Conservation (phyloP, 2,797 vertebrate species). For the Distichodus sexfasciatus region DNA sequence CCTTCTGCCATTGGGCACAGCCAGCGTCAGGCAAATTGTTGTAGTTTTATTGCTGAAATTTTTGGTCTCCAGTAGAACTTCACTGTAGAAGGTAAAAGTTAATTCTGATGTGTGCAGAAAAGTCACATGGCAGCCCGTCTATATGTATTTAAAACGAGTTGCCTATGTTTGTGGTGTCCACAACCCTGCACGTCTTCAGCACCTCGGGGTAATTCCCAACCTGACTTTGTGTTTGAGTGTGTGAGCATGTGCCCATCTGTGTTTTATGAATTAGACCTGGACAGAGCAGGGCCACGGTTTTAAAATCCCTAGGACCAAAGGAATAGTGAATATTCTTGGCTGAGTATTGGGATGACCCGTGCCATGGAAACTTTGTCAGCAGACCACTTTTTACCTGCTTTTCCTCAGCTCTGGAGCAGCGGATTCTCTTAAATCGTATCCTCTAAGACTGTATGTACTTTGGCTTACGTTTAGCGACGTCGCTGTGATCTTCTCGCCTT, state of each 20-base stretch:
- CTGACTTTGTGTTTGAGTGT: constrained; percentile 20
- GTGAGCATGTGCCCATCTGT: background rate
- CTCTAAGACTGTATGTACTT: constrained; percentile 8
- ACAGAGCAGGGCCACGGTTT: background rate
- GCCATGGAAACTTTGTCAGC: constrained; percentile 41
- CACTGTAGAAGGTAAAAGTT: background rate
- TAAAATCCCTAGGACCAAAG: constrained; percentile 24
- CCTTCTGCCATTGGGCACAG: too few species aligned
- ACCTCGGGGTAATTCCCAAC: constrained; percentile 17
- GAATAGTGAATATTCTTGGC: constrained; percentile 22
- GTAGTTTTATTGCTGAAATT: too few species aligned
- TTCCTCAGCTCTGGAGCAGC: constrained; percentile 15
- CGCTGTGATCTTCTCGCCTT: constrained; percentile 20
- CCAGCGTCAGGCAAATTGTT: too few species aligned
- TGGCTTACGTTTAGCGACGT: background rate
- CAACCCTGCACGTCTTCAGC: constrained; percentile 12
- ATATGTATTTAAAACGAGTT: too few species aligned
- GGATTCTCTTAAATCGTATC: background rate
- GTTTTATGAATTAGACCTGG: constrained; percentile 32
- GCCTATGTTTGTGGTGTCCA: background rate
- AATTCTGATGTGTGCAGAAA: background rate
- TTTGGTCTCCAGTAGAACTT: too few species aligned
- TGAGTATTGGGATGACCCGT: background rate
- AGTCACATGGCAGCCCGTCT: too few species aligned
- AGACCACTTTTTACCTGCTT: constrained; percentile 26